A percentile compares a stretch with the other conserved stretches of the same genome.
Evolutionary conservation across 2,113 vertebrate genomes (phyloP).

Genomic region (Aspidoscelis tigris): DNA sequence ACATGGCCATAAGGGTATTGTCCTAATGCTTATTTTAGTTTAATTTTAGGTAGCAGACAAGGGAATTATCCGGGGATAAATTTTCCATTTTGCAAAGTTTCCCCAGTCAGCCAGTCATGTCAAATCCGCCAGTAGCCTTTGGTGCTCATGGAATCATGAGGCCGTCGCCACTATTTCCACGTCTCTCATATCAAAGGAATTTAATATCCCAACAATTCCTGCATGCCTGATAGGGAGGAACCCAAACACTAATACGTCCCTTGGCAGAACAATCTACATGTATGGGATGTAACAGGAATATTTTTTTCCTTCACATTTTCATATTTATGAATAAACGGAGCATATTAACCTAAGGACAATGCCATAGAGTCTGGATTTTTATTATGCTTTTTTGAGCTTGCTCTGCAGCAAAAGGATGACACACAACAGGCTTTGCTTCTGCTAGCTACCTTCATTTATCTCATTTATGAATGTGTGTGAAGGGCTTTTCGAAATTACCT

Average conservation of each 20-base stretch:
- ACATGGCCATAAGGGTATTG: not conserved
- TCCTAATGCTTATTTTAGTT: not conserved
- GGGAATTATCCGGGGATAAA: not conserved
- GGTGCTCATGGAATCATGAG: not conserved
- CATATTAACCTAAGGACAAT: no score
- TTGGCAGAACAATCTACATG: not conserved
- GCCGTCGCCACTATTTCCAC: not conserved
- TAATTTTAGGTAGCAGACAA: not conserved
- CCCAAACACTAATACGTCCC: not conserved
- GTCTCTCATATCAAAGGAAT: slow-evolving; percentile 1
- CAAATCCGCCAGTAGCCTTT: slow-evolving; percentile 7
- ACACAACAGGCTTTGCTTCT: no score
- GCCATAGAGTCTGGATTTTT: no score
- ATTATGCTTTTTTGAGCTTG: no score
- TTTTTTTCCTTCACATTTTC: no score
- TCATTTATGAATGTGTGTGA: no score
- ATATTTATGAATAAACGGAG: no score
- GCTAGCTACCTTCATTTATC: no score
- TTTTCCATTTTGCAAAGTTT: slow-evolving; percentile 11
- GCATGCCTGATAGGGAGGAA: not conserved
- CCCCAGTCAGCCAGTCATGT: not conserved
- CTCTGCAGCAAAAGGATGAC: no score
- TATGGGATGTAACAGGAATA: not conserved
- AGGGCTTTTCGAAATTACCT: no score
- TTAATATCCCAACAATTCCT: not conserved